Base-by-base conservation (phyloP, 2,113 vertebrate genomes). In the Chelonoidis abingdonii region DNA sequence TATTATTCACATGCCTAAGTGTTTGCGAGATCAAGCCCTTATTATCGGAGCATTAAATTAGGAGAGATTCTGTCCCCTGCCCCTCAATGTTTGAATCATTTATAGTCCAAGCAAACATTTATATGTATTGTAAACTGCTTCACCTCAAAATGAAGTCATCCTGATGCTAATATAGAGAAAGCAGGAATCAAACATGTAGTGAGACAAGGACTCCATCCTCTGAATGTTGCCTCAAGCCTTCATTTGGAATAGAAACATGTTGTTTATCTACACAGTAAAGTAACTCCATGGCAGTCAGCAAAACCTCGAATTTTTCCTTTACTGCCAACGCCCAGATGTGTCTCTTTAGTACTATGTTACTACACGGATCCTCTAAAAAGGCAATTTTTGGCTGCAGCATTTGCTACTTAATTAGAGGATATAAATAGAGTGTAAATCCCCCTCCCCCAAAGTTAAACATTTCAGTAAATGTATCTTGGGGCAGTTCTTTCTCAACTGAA, bases 371-470 rank as follows among this genome's bases (percentile, higher is more conserved):
- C 84, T 82, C 91, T 89, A 89, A 94, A 94, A 29, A 80, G 44
- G 29, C 50, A 92, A 89, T 35, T 62, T 84, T 94, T 90, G 93
- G 49, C 50, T 92, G 17, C 38, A 50, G 92, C 31, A 25, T 31
- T 83, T 1, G 0, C 53, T 76, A 59, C 50, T 94, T 86, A 96
- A 78, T 88, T 80, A 89, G 29, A 88, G 29, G 76, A 10, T 56
- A 29, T 80, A 95, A 90, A 81, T 16, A 78, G 1, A 44, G 93
- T 88, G 19, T 50, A 93, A 89, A 31, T 1, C 12, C 21, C 69
- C 87, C 44, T 94, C 92, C 84, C 78, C 88, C 75, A 72, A 90
- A 93, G 84, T 90, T 93, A 91, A 93, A 5, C 14, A 6, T 35
- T 93, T 90, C 44, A 50, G 4, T 95, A 86, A 85, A 81, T 95